These are phyloP conservation scores for Bothrops jararaca DNA, from an alignment of 2,113 vertebrate species.

Conservation along the genomic window DNA sequence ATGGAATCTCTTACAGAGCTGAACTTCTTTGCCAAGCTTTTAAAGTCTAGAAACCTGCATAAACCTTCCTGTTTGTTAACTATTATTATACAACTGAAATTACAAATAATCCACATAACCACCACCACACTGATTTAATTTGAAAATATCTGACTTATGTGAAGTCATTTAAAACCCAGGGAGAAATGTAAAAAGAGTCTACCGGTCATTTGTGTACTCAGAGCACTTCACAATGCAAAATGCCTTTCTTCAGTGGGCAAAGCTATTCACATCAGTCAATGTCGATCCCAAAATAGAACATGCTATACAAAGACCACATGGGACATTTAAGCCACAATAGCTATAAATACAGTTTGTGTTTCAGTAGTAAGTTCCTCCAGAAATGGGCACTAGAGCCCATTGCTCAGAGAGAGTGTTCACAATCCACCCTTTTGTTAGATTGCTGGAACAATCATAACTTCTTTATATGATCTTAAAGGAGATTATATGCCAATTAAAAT, in stretches of 20 bases:
- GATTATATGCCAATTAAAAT: constrained; percentile 57
- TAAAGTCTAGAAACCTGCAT: constrained; percentile 16
- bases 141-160: constrained; percentile 15
- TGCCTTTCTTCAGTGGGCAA: constrained; percentile 31
- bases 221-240: not conserved
- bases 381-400: constrained; percentile 42
- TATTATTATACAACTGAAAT: constrained; percentile 27
- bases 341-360: constrained; percentile 49
- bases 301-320: constrained; percentile 54
- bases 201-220: not conserved
- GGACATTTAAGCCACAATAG: constrained; percentile 52
- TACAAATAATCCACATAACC: constrained; percentile 1
- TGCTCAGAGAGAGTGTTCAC: constrained; percentile 40
- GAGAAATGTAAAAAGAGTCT: constrained; percentile 4
- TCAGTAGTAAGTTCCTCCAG: constrained; percentile 42
- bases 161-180: constrained; percentile 30
- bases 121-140: constrained; percentile 10
- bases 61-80: constrained; percentile 20
- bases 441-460: constrained; percentile 47
- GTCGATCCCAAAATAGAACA: constrained; percentile 46
- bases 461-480: constrained; percentile 69
- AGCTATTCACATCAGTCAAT: constrained; percentile 39
- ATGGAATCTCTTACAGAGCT: not conserved
- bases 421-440: constrained; percentile 40
- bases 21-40: not conserved